Conservation (phyloP, 2,113 vertebrate species). For the Oreochromis spilurus region DNA sequence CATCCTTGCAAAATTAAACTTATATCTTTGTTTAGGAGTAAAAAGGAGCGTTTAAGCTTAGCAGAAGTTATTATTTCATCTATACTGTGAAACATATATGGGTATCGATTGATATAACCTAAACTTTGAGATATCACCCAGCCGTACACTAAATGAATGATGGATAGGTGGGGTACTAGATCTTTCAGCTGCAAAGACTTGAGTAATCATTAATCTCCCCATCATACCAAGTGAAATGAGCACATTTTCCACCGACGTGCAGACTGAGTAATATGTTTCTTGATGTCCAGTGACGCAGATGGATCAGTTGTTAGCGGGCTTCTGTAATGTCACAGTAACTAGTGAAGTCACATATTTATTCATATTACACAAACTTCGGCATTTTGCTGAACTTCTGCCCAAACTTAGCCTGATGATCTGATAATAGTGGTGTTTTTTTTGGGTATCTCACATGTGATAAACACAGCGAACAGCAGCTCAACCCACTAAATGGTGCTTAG, state of each 20-base stretch:
- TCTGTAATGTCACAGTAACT: background rate
- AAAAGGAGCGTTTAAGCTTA: background rate
- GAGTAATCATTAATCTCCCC: background rate
- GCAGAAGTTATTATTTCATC: background rate
- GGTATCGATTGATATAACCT: background rate
- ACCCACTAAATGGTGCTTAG: background rate
- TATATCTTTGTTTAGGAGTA: background rate
- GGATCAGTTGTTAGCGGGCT: accelerated
- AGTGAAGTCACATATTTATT: background rate
- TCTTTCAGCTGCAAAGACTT: background rate
- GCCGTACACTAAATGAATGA: background rate
- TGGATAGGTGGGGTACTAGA: background rate
- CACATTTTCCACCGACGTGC: background rate
- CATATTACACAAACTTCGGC: background rate
- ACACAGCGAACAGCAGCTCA: background rate
- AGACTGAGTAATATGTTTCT: background rate
- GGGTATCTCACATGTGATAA: background rate
- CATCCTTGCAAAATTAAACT: background rate
- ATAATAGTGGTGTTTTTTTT: accelerated
- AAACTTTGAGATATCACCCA: background rate
- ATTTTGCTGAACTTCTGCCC: background rate
- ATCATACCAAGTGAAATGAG: background rate
- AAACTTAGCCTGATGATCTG: background rate
- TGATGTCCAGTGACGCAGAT: background rate
- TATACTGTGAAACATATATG: background rate